Conservation (phyloP, 2,888 invertebrate genomes). For the Biston betularia region DNA sequence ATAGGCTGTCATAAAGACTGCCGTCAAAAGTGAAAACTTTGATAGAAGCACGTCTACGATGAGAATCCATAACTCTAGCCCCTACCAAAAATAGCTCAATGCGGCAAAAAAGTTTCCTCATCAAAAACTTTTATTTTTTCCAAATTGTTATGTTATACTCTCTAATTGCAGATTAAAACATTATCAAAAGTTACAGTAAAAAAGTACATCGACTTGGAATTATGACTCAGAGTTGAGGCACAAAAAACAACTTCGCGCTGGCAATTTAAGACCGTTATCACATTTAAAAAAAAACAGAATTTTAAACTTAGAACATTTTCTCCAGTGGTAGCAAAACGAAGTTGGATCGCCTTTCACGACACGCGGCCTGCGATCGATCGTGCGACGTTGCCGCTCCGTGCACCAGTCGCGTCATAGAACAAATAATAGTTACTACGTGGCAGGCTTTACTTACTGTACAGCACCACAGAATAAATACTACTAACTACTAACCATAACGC, state of each 20-base stretch:
- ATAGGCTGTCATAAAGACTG: no score
- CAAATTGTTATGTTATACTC: no score
- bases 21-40: no score
- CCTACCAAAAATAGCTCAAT: no score
- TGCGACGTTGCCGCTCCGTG: conserved; percentile 79
- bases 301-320: conserved; percentile 5
- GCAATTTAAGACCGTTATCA: background rate
- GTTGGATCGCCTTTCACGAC: conserved; percentile 33
- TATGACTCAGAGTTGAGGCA: background rate
- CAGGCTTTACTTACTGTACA: background rate
- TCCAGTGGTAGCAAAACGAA: conserved; percentile 8
- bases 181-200: no score
- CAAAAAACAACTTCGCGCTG: background rate
- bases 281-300: conserved; percentile 9
- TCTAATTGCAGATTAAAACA: no score
- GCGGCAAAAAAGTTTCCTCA: no score
- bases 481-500: background rate
- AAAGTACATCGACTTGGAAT: background rate
- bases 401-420: conserved; percentile 38
- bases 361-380: conserved; percentile 65
- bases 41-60: no score
- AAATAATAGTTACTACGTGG: background rate
- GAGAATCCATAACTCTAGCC: no score
- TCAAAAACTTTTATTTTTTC: no score
- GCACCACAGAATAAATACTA: background rate